Conservation (phyloP, 2,888 invertebrate species). For the Emmelina monodactyla region DNA sequence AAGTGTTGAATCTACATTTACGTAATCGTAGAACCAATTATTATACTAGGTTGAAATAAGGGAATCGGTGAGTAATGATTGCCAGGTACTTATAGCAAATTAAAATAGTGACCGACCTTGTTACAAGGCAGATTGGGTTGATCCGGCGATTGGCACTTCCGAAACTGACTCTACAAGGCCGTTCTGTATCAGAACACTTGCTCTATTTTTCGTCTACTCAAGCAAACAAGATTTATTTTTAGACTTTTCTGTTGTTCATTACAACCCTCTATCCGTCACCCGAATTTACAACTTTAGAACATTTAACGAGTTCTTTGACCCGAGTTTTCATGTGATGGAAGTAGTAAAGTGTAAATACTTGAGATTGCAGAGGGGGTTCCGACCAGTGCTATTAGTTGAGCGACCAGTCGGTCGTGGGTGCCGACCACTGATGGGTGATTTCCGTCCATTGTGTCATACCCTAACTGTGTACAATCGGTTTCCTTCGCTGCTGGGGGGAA, state of each 20-base stretch:
- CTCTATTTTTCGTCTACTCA: too few species aligned
- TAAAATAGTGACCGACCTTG: conserved; percentile 27
- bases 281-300: too few species aligned
- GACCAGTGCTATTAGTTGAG: neutral
- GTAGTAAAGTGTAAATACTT: neutral
- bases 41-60: too few species aligned
- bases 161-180: conserved; percentile 33
- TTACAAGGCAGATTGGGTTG: conserved; percentile 25
- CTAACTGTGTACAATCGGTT: conserved; percentile 30
- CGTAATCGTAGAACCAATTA: too few species aligned
- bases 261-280: too few species aligned
- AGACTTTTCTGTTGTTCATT: too few species aligned
- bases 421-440: conserved; percentile 46
- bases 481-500: conserved; percentile 15
- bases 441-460: conserved; percentile 52
- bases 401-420: conserved; percentile 29
- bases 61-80: too few species aligned
- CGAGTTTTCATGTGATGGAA: neutral
- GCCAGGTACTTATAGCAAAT: neutral
- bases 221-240: too few species aligned
- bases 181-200: too few species aligned
- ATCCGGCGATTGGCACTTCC: conserved; percentile 43
- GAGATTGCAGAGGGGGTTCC: neutral
- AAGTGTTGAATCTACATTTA: too few species aligned
- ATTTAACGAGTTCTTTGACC: conserved; percentile 1